These are phyloP conservation scores for Harpalus rufipes DNA, from an alignment of 2,888 invertebrate genomes.

Conservation along the genomic window DNA sequence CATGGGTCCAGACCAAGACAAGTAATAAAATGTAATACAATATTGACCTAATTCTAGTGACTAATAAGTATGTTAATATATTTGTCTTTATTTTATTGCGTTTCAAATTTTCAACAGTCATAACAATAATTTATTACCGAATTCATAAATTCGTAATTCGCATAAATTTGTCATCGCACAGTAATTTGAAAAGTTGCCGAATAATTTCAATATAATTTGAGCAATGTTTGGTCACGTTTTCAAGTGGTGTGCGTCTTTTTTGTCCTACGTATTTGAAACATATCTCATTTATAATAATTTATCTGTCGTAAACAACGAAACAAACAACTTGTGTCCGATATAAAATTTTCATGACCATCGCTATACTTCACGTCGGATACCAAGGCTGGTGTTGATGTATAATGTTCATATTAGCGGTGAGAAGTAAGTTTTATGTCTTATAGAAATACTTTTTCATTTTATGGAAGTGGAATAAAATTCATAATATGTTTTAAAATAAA, in stretches of 20 bases:
- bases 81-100: neutral
- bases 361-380: conserved; percentile 1
- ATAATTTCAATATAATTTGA: conserved; percentile 33
- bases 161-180: neutral
- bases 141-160: neutral
- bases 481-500: conserved; percentile 32
- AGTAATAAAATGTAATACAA: no score
- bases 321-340: conserved; percentile 38
- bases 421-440: conserved; percentile 15
- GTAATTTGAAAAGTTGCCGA: neutral
- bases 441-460: conserved; percentile 34
- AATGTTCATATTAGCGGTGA: conserved; percentile 14
- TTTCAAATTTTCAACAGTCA: neutral
- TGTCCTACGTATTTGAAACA: conserved; percentile 21
- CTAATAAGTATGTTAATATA: neutral
- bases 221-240: conserved; percentile 36
- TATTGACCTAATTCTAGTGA: neutral
- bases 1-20: no score
- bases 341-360: conserved; percentile 43
- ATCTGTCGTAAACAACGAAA: conserved; percentile 45
- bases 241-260: neutral
- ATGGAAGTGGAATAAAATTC: conserved; percentile 23
- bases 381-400: conserved; percentile 5
- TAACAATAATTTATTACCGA: neutral
- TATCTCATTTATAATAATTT: conserved; percentile 50